Evolutionary conservation across 2,113 vertebrate genomes (phyloP).

Genomic region (Coreoperca whiteheadi): DNA sequence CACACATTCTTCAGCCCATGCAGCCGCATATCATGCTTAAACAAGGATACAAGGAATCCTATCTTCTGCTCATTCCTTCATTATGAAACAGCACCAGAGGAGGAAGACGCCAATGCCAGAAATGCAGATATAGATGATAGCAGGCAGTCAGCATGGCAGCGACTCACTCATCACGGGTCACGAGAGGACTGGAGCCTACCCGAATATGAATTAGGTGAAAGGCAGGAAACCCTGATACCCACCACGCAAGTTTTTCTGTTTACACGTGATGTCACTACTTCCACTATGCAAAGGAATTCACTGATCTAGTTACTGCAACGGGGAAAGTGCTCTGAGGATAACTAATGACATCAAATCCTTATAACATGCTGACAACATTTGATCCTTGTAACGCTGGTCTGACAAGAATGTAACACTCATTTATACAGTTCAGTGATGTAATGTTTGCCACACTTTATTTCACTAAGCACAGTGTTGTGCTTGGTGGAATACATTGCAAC

Average conservation of each 20-base stretch:
- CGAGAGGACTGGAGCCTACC: background rate
- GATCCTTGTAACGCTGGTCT: constrained; percentile 6
- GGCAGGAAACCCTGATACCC: constrained; percentile 2
- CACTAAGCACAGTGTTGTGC: background rate
- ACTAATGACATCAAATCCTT: constrained; percentile 20
- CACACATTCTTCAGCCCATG: constrained; percentile 91
- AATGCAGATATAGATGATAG: constrained; percentile 46
- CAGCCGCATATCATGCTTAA: constrained; percentile 87
- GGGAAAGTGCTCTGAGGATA: constrained; percentile 24
- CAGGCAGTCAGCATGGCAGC: constrained; percentile 40
- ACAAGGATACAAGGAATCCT: constrained; percentile 79
- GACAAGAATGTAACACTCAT: constrained; percentile 20
- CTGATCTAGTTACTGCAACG: constrained; percentile 13
- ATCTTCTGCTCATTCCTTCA: constrained; percentile 68
- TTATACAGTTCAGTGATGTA: constrained; percentile 6
- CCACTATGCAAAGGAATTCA: constrained; percentile 3
- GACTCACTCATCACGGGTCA: constrained; percentile 43
- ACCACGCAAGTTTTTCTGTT: background rate
- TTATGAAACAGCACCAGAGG: constrained; percentile 45
- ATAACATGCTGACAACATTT: constrained; percentile 16
- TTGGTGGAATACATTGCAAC: constrained; percentile 10
- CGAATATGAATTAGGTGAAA: constrained; percentile 22
- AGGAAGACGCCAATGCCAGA: constrained; percentile 30
- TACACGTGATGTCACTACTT: constrained; percentile 14
- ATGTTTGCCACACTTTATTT: constrained; percentile 16